Base-by-base conservation (phyloP, 1,140 invertebrate species). In the Lepidurus packardi region DNA sequence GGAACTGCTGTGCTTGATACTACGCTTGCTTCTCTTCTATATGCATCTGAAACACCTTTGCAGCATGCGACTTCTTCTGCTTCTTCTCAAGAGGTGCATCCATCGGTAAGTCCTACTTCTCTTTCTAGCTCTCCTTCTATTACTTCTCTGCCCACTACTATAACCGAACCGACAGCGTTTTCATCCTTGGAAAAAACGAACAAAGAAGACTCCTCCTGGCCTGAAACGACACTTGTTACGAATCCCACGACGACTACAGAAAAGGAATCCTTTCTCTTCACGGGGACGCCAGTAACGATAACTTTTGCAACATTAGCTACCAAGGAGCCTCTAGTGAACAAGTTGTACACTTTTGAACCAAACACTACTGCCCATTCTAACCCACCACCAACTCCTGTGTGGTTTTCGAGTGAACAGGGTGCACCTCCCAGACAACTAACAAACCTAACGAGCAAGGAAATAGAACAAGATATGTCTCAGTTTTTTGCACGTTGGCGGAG, bases 141-240 rank as follows among this genome's bases (percentile, higher is more conserved):
- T 65, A n/a, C 53, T 65, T 65, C 53, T 65, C 13, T 65, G 1
- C 16, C 7, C 10, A 13, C 53, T 65, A 21, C 53, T 65, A 6
- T 9, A 13, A 16, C 7, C 53, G 6, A n/a, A n/a, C 13, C 53
- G 53, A 65, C 53, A 65, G 53, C 53, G 21, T 7, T 16, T n/a
- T 21, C 8, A 16, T 13, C 53, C 7, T 65, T 65, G 53, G 53
- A 16, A 65, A 65, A 65, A 16, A 1, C 45, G 45, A 47, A 7
- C 2, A 10, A 47, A 10, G 45, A 47, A 47, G 10, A 47, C 16
- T 10, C 45, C 45, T 47, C 45, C 45, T 47, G 45, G 45, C 45
- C 45, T 6, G 45, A 47, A 47, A 65, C 53, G 53, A 65, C 53
- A 65, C 53, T 65, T 65, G 53, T 65, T 65, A n/a, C 53, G 53